Evolutionary conservation across 2,113 vertebrate species (phyloP).

Genomic region (Leptobrachium leishanense): DNA sequence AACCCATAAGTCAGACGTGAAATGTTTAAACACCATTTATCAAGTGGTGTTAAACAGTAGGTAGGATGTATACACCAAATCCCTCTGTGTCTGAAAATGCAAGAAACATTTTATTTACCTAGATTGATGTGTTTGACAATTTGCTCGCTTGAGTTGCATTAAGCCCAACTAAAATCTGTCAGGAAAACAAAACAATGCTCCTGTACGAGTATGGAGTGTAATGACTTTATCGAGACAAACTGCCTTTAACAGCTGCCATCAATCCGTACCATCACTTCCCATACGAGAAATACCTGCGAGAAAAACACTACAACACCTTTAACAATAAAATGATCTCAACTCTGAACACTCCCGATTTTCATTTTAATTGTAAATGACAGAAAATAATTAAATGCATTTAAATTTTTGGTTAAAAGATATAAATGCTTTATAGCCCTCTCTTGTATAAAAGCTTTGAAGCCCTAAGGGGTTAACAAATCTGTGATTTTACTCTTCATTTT

Average conservation of each 20-base stretch:
- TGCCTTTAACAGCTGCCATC: too few species aligned
- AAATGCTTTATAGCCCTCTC: too few species aligned
- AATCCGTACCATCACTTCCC: background rate
- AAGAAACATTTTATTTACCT: background rate
- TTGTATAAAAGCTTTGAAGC: too few species aligned
- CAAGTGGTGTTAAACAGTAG: background rate
- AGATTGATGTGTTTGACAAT: background rate
- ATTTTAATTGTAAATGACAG: too few species aligned
- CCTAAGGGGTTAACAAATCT: too few species aligned
- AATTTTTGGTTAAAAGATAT: too few species aligned
- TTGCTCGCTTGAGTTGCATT: background rate
- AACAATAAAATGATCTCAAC: too few species aligned
- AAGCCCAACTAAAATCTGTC: background rate
- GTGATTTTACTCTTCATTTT: too few species aligned
- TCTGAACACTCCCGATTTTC: too few species aligned
- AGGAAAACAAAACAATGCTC: background rate
- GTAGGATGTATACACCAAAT: background rate
- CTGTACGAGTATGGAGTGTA: background rate
- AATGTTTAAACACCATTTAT: constrained; percentile 18
- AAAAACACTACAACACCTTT: too few species aligned
- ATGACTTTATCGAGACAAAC: background rate
- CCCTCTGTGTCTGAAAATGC: background rate
- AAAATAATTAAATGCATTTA: too few species aligned
- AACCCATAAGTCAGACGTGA: constrained; percentile 1
- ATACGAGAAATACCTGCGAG: background rate